Base-by-base conservation (phyloP, 2,888 invertebrate genomes). In the Gisinianus flammeolus region DNA sequence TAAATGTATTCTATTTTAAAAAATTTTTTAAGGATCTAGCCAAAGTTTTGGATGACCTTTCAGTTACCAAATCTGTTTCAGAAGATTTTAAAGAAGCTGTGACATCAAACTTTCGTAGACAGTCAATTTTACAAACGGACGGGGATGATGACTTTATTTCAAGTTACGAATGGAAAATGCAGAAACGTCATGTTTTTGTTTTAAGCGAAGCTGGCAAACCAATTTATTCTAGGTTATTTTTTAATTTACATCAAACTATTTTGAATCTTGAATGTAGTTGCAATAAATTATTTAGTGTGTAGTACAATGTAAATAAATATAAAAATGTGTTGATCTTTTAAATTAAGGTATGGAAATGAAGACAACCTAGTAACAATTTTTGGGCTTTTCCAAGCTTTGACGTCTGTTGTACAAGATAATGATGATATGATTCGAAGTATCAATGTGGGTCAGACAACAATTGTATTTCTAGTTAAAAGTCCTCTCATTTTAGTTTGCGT, bases 191-290 rank as follows among this genome's bases (percentile, higher is more conserved):
- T 88, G 91, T 98, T 35, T 98, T 98, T 87, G 94, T 98, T 84
- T 87, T 98, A 44, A 97, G 97, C 87, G 93, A 95, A 85, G 96
- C 98, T 16, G 98, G 98, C 1, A 98, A 98, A 88, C 98, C 98
- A 22, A 95, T 98, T 84, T 98, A 97, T 88, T 94, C 96, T 16
- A 91, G 94, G 92, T 93, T 87, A 81, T 85, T 76, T 8, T 22
- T n/a, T n/a, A n/a, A n/a, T 22, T n/a, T 71, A 35, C 70, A 19
- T 4, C 56, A 30, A 22, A 26, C 44, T 5, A 54, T 31, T 24
- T 56, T 64, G 10, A 52, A 16, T 22, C 22, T 6, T n/a, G n/a
- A n/a, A n/a, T n/a, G n/a, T n/a, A n/a, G n/a, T n/a, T n/a, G n/a
- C n/a, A n/a, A n/a, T n/a, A n/a, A n/a, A n/a, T n/a, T n/a, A n/a